Evolutionary conservation across 2,113 vertebrate genomes (phyloP).

Genomic region (Cebus imitator): DNA sequence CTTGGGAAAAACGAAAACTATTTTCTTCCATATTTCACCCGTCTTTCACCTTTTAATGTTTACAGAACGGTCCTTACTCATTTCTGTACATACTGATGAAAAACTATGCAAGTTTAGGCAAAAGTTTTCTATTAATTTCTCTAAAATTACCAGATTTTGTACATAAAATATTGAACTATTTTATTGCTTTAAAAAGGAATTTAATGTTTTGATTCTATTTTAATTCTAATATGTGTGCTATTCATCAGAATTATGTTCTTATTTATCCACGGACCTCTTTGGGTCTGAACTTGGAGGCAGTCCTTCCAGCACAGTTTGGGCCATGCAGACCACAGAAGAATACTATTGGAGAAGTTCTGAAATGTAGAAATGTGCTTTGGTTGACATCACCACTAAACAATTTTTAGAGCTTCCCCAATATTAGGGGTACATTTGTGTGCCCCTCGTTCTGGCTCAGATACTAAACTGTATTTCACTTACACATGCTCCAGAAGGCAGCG

Average conservation of each 20-base stretch:
- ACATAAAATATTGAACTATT: neutral
- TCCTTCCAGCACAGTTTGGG: neutral
- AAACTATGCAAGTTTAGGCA: neutral
- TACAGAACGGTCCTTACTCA: neutral
- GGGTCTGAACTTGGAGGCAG: neutral
- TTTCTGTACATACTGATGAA: neutral
- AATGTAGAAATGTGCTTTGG: neutral
- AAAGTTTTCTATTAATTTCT: neutral
- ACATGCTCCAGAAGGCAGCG: neutral
- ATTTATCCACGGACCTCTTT: neutral
- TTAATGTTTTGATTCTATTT: slow-evolving; percentile 15
- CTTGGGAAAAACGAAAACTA: neutral
- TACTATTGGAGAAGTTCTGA: neutral
- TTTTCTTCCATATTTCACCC: neutral
- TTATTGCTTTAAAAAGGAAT: neutral
- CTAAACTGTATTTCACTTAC: neutral
- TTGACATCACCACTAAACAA: neutral
- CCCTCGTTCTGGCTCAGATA: neutral
- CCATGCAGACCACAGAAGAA: neutral
- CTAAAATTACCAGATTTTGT: slow-evolving; percentile 11
- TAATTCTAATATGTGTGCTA: neutral
- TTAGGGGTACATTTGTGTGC: neutral
- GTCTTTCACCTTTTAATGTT: neutral
- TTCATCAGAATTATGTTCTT: neutral
- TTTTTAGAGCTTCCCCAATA: neutral